A percentile compares a stretch with the other conserved stretches of the same genome.
These are phyloP conservation scores for Sebastes nivosus DNA, from an alignment of 2,797 vertebrate species.

Conservation along the genomic window DNA sequence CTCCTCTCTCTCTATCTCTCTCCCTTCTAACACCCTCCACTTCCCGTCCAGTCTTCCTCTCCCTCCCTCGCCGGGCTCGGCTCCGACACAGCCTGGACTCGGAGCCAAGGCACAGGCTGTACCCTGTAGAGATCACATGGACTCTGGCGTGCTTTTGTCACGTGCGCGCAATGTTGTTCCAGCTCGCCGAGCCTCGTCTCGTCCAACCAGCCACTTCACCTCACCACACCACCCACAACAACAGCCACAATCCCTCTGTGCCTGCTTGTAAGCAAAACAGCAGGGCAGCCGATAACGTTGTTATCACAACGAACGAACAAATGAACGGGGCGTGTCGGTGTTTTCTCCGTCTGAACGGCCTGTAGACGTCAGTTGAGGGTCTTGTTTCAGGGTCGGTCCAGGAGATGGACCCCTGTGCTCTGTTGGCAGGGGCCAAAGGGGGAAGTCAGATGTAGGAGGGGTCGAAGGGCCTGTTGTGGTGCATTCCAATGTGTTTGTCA, in stretches of 20 bases:
- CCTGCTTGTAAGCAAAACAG: background rate
- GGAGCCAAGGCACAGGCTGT: conserved; percentile 72
- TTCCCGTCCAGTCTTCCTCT: conserved; percentile 20
- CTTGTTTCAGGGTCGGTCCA: background rate
- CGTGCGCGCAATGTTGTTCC: conserved; percentile 53
- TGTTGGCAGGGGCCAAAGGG: conserved; percentile 23
- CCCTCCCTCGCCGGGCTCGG: conserved; percentile 12
- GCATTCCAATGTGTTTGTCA: conserved; percentile 14
- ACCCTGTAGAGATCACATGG: conserved; percentile 75
- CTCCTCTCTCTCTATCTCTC: background rate
- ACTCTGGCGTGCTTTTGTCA: conserved; percentile 66
- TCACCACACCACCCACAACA: background rate
- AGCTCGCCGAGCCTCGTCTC: conserved; percentile 15
- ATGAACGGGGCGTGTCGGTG: background rate
- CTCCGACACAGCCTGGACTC: conserved; percentile 32
- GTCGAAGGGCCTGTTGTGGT: conserved; percentile 30
- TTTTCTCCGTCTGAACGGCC: background rate
- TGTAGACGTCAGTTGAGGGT: background rate
- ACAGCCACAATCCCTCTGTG: conserved; percentile 1
- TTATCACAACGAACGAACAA: background rate
- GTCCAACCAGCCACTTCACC: conserved; percentile 8
- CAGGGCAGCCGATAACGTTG: background rate
- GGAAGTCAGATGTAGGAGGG: conserved; percentile 11
- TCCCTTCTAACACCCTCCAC: conserved; percentile 8
- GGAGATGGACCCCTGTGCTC: background rate